A percentile compares a stretch with the other conserved stretches of the same genome.
Evolutionary conservation across 1,140 invertebrate species (phyloP).

Genomic region (Fopius arisanus): DNA sequence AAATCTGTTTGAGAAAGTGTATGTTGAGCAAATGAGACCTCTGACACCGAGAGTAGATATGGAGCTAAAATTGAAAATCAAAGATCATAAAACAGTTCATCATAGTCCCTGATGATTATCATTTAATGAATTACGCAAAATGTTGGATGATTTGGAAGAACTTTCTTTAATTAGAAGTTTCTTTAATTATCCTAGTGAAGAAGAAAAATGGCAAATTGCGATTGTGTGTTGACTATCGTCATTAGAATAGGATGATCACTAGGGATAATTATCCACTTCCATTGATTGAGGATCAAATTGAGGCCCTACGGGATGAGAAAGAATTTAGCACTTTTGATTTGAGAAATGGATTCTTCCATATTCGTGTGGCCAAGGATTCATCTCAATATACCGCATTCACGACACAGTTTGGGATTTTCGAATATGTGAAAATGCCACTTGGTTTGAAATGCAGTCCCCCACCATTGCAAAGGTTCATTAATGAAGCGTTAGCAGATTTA

Average conservation of each 20-base stretch:
- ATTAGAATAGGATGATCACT: slow-evolving; percentile 37
- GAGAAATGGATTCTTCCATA: slow-evolving; percentile 26
- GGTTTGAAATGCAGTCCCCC: slow-evolving; percentile 42
- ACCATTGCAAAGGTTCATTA: slow-evolving; percentile 39
- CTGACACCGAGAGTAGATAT: neutral
- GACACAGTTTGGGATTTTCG: slow-evolving; percentile 37
- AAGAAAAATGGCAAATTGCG: slow-evolving; percentile 43
- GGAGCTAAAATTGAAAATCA: slow-evolving; percentile 28
- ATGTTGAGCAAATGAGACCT: slow-evolving; percentile 9
- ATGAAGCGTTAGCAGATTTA: slow-evolving; percentile 37
- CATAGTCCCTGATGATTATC: slow-evolving; percentile 34
- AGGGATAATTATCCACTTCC: slow-evolving; percentile 41
- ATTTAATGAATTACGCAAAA: slow-evolving; percentile 25
- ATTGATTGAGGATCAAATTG: slow-evolving; percentile 28
- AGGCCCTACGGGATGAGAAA: slow-evolving; percentile 25
- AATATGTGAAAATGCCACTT: slow-evolving; percentile 49
- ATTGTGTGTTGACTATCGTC: neutral
- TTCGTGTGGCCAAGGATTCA: slow-evolving; percentile 1
- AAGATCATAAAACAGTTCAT: slow-evolving; percentile 31
- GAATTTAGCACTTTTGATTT: slow-evolving; percentile 43
- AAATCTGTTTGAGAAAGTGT: slow-evolving; percentile 6
- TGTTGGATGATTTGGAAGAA: slow-evolving; percentile 25
- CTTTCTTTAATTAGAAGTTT: too few relatives aligned
- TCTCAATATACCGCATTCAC: slow-evolving; percentile 19
- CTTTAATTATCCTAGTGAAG: slow-evolving; percentile 40